Base-by-base conservation (phyloP, 2,888 invertebrate genomes). In the Polietes domitor region DNA sequence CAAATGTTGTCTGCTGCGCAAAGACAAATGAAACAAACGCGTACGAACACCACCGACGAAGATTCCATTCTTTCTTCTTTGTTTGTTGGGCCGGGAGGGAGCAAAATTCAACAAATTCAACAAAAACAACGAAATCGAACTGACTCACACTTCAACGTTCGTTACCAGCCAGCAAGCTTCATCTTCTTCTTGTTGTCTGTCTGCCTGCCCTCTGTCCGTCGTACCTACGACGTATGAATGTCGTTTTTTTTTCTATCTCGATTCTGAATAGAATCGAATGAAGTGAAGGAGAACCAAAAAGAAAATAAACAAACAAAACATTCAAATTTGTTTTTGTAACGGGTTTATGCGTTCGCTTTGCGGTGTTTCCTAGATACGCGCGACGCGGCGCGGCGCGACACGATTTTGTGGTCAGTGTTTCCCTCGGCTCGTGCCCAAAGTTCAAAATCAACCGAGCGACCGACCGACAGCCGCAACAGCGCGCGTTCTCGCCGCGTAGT, bases 331-430 rank as follows among this genome's bases (percentile, higher is more conserved):
- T 63, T 63, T 74, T 74, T 68, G 37, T 78, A 77, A 83, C 63
- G 71, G 58, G 47, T 71, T 24, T 72, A 47, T 26, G 61, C 61
- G n/a, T 70, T 77, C 15, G 17, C 9, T 77, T 72, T 76, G 28
- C 58, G 43, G n/a, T 77, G 24, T 47, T 17, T 55, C 26, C 68
- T 24, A 9, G 58, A 77, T 50, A 15, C 21, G n/a, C n/a, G n/a
- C n/a, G n/a, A n/a, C n/a, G n/a, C n/a, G n/a, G n/a, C n/a, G n/a
- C n/a, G n/a, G n/a, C n/a, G 68, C 55, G 80, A 63, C 80, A 83
- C 77, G 80, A 65, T 83, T 78, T 78, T 80, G 72, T 78, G 75
- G 80, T 84, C 80, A 78, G 72, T 78, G 50, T 37, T 3, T 24
- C 24, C 9, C 9, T 21, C 43, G 68, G 43, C 68, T 43, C 43